Evolutionary conservation across 2,888 invertebrate genomes (phyloP).

Genomic region (Micropterix aruncella): DNA sequence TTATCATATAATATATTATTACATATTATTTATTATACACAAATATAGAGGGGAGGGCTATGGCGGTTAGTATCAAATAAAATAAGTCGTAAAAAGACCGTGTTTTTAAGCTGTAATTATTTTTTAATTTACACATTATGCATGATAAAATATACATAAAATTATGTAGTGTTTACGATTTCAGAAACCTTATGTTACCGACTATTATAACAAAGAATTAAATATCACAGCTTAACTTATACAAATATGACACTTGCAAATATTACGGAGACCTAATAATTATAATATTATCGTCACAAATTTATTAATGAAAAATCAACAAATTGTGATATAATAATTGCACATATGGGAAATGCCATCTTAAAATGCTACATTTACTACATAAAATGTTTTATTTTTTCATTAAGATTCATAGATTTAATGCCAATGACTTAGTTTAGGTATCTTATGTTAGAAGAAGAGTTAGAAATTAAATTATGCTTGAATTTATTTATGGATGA

Average conservation of each 20-base stretch:
- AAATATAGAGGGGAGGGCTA: background rate
- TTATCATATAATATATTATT: too few relatives aligned
- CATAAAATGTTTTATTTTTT: too few relatives aligned
- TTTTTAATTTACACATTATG: too few relatives aligned
- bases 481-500: too few relatives aligned
- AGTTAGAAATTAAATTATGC: too few relatives aligned
- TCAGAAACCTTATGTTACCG: background rate
- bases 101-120: background rate
- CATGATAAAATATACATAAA: too few relatives aligned
- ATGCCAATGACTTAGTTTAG: too few relatives aligned
- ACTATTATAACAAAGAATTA: constrained; percentile 2
- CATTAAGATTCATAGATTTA: too few relatives aligned
- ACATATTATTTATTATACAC: too few relatives aligned
- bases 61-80: background rate
- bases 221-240: constrained; percentile 8
- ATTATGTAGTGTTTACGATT: background rate
- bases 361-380: too few relatives aligned
- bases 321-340: background rate
- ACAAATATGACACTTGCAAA: background rate
- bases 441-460: too few relatives aligned
- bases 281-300: background rate
- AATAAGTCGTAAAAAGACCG: background rate
- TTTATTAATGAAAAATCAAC: background rate
- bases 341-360: background rate
- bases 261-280: background rate